Conservation (phyloP, 1,140 invertebrate species). For the Phortica variegata region DNA sequence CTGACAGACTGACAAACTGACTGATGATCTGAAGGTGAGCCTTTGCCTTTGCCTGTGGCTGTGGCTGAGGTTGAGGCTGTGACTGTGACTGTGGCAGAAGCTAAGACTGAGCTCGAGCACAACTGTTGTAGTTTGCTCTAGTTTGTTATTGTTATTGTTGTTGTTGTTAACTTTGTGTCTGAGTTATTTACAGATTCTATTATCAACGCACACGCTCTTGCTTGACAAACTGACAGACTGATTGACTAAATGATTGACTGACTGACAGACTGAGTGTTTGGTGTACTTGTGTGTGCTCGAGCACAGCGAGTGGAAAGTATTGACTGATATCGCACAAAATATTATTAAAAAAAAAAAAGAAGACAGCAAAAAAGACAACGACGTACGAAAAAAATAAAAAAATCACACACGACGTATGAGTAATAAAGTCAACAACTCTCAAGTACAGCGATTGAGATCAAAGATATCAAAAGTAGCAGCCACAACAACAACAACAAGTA, state of each 20-base stretch:
- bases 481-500: constrained; percentile 6
- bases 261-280: too few relatives aligned
- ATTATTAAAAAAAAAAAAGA: too few relatives aligned
- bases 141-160: not conserved
- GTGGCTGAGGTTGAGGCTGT: too few relatives aligned
- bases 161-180: constrained; percentile 7
- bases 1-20: not conserved
- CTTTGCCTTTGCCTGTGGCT: too few relatives aligned
- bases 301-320: too few relatives aligned
- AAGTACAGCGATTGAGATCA: constrained; percentile 5
- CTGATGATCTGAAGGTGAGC: too few relatives aligned
- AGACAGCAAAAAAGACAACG: not conserved
- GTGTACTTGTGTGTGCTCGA: too few relatives aligned
- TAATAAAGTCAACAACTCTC: constrained; percentile 46
- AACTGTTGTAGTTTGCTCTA: not conserved
- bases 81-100: too few relatives aligned
- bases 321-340: too few relatives aligned
- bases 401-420: constrained; percentile 37
- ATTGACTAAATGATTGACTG: too few relatives aligned
- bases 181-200: constrained; percentile 39
- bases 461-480: not conserved
- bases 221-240: too few relatives aligned
- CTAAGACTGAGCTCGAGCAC: not conserved
- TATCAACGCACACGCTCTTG: constrained; percentile 20
- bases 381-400: not conserved